These are phyloP conservation scores for Lysiphlebus fabarum DNA, from an alignment of 1,140 invertebrate species.

Conservation along the genomic window DNA sequence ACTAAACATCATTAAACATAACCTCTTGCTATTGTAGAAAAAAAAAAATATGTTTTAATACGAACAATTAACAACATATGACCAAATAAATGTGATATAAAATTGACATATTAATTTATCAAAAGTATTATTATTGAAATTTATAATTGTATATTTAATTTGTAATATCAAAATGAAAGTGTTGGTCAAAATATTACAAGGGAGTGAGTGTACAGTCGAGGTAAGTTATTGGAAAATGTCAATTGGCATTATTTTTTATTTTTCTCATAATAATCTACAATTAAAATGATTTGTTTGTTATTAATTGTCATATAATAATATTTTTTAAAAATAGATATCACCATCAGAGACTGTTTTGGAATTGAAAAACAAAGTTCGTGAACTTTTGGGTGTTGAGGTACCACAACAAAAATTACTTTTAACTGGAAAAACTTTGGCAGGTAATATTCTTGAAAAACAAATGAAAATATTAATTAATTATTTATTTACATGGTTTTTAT, in stretches of 20 bases:
- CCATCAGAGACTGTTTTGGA: conserved; percentile 47
- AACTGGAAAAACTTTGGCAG: conserved; percentile 46
- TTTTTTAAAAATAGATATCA: conserved; percentile 35
- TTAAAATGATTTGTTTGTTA: conserved; percentile 17
- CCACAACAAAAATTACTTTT: conserved; percentile 47
- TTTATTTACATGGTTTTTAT: conserved; percentile 1
- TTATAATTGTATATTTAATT: no score
- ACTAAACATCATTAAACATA: no score
- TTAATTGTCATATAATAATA: conserved; percentile 3
- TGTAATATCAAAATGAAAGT: conserved; percentile 39
- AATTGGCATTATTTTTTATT: conserved; percentile 1
- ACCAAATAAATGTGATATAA: no score
- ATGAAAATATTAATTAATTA: conserved; percentile 3
- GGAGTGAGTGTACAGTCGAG: conserved; percentile 45
- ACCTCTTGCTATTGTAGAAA: no score
- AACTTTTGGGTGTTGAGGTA: conserved; percentile 45
- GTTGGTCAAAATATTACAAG: conserved; percentile 42
- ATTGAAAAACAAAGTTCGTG: conserved; percentile 47
- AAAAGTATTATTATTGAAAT: no score
- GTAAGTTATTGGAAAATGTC: conserved; percentile 29
- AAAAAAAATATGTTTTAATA: no score
- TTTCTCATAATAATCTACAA: conserved; percentile 4
- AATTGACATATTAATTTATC: no score
- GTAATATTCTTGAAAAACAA: conserved; percentile 30
- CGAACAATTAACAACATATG: no score